A percentile compares a stretch with the other conserved stretches of the same genome.
These are phyloP conservation scores for Pachyramphus minor DNA, from an alignment of 2,113 vertebrate species.

Conservation along the genomic window DNA sequence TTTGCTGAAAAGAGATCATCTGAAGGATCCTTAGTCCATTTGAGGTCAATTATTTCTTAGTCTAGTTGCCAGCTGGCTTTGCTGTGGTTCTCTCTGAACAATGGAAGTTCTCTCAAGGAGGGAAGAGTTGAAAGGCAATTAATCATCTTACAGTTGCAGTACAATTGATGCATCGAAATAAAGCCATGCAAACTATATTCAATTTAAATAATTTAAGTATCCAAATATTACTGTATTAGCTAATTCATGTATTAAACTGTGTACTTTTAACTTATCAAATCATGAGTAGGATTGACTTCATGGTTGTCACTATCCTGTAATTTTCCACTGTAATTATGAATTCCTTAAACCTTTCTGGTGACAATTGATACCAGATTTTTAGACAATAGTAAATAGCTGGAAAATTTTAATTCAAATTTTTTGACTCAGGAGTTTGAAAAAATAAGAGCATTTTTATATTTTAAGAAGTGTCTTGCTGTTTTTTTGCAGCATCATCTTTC, in stretches of 20 bases:
- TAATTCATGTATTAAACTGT: background rate
- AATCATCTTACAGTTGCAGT: background rate
- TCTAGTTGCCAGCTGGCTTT: background rate
- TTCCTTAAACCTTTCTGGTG: background rate
- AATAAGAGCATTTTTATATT: background rate
- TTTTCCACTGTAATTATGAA: background rate
- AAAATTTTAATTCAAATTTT: background rate
- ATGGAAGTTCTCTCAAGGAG: background rate
- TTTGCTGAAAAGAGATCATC: background rate
- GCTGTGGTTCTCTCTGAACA: background rate
- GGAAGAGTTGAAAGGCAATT: background rate
- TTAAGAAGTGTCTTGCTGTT: background rate
- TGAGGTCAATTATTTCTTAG: background rate
- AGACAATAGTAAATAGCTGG: background rate
- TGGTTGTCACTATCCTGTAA: background rate
- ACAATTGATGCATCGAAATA: background rate
- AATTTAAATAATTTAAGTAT: background rate
- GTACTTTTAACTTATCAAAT: background rate
- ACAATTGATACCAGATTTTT: background rate
- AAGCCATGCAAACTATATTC: accelerated
- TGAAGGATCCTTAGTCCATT: background rate
- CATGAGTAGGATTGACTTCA: background rate
- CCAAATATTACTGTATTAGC: background rate
- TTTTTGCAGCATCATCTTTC: background rate
- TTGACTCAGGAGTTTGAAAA: background rate